Percentiles rank a stretch among this genome's conserved stretches.
Conservation (phyloP, 2,888 invertebrate species). For the Calliopum simillimum region DNA sequence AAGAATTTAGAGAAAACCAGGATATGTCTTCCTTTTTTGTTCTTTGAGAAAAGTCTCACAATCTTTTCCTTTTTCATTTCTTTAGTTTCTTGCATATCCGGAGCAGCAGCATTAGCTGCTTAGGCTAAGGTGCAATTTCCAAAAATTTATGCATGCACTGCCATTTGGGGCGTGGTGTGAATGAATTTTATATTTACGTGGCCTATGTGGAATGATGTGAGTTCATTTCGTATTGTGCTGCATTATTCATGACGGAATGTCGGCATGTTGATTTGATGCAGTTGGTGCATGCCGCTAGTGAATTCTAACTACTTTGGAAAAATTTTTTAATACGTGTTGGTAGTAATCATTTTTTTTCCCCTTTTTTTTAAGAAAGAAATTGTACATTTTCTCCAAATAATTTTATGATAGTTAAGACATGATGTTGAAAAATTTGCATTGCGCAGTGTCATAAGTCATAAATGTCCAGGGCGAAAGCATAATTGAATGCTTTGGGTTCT, state of each 20-base stretch:
- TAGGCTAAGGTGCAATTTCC: conserved; percentile 23
- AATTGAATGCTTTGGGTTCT: no score
- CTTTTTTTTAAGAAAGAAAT: conserved; percentile 26
- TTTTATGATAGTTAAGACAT: neutral
- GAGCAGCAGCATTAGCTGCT: neutral
- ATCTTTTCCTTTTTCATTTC: no score
- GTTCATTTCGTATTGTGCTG: no score
- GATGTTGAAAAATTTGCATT: no score
- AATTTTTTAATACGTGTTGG: neutral
- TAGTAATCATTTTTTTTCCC: conserved; percentile 26
- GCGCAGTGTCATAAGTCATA: no score
- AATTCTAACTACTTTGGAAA: neutral
- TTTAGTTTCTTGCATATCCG: neutral
- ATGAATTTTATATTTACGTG: neutral
- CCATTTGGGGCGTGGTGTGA: conserved; percentile 5
- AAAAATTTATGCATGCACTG: conserved; percentile 5
- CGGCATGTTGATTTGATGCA: no score
- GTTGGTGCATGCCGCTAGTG: no score
- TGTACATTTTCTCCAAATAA: conserved; percentile 28
- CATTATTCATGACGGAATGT: no score
- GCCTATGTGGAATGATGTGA: no score
- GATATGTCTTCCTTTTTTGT: neutral
- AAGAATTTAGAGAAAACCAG: conserved; percentile 10
- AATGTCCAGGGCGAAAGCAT: no score
- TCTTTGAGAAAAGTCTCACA: no score